Evolutionary conservation across 2,113 vertebrate genomes (phyloP).

Genomic region (Macheiramphus alcinus): DNA sequence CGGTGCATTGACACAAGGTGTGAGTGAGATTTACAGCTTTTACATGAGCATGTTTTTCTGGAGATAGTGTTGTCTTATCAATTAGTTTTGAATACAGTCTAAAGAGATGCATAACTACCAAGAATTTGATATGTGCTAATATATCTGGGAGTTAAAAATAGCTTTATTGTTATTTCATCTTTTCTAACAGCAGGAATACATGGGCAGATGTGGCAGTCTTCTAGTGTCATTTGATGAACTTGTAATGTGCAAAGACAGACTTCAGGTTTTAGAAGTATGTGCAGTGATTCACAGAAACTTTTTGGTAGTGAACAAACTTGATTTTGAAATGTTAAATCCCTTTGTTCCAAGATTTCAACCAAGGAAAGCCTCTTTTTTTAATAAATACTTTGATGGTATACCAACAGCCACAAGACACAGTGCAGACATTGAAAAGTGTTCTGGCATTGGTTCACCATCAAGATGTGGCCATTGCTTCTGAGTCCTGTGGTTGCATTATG

Average conservation of each 20-base stretch:
- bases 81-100: not conserved
- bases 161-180: not conserved
- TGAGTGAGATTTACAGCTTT: slow-evolving; percentile 57
- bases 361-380: not conserved
- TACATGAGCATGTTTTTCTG: not conserved
- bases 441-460: not conserved
- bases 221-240: not conserved
- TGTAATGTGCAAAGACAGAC: not conserved
- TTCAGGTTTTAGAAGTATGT: not conserved
- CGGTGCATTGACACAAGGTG: too few relatives aligned
- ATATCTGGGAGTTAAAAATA: not conserved
- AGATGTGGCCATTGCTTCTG: not conserved
- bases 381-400: not conserved
- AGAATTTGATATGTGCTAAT: not conserved
- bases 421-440: not conserved
- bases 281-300: not conserved
- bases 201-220: not conserved
- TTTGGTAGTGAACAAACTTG: not conserved
- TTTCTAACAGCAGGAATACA: not conserved
- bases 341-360: not conserved
- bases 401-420: not conserved
- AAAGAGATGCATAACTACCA: not conserved
- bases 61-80: rapidly evolving
- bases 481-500: not conserved
- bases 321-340: not conserved